A percentile compares a stretch with the other conserved stretches of the same genome.
phyloP scores from a whole-genome alignment of 2,113 vertebrate genomes.

The Oryzias javanicus region DNA sequence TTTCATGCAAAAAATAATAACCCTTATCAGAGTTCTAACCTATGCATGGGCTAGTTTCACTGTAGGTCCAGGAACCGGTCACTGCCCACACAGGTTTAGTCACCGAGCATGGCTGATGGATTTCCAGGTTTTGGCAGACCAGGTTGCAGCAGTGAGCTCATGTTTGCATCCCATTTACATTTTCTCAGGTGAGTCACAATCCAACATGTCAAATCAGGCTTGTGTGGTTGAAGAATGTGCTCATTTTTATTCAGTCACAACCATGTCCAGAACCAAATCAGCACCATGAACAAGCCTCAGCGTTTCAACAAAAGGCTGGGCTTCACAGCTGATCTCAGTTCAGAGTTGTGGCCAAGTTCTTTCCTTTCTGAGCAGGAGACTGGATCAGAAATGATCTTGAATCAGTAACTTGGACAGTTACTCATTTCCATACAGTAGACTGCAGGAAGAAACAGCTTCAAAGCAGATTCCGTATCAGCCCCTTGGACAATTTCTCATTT shows the following conservation, averaged over 20 bases:
- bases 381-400: not conserved
- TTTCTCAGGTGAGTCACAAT: not conserved
- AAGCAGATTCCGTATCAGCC: constrained; percentile 13
- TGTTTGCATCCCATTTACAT: not conserved
- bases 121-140: no score
- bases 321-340: constrained; percentile 19
- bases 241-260: no score
- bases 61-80: no score
- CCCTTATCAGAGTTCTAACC: no score
- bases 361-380: not conserved
- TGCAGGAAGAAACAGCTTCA: constrained; percentile 1
- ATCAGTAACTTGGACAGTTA: constrained; percentile 17
- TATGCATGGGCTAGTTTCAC: no score
- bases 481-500: constrained; percentile 21
- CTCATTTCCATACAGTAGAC: not conserved
- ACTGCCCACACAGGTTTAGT: no score
- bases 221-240: not conserved
- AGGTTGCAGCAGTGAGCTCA: not conserved
- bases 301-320: not conserved
- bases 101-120: no score
- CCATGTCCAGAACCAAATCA: constrained; percentile 3
- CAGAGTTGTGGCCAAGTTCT: constrained; percentile 14
- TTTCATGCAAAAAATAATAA: no score
- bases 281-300: not conserved
- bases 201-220: not conserved